Base-by-base conservation (phyloP, 2,113 vertebrate species). In the Xiphias gladius region DNA sequence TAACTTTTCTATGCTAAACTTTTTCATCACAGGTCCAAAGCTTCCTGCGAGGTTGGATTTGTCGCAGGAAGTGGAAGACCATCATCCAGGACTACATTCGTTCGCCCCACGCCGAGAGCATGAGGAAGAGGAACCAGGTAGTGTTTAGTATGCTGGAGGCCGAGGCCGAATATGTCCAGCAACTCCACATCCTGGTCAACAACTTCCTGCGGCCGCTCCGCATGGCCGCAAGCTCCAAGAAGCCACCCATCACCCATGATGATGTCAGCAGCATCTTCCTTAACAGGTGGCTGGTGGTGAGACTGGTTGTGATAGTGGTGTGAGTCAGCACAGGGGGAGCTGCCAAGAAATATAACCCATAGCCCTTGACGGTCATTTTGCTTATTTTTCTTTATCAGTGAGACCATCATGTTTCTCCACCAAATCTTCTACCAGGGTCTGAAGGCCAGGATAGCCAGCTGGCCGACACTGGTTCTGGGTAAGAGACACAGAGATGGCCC, bases 261-360 rank as follows among this genome's bases (percentile, higher is more conserved):
- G 98, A 99, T 0, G 98, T 99, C 96, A 99, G 98, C 96, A 99
- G 98, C 96, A 99, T 99, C 80, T 99, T 99, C 90, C 97, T 99
- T 50, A 99, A 99, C 96, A 99, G 98, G 98, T 97, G 72, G 75
- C 67, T 76, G 72, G 68, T 70, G 74, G 57, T 73, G 50, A 30
- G 50, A 48, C 76, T 73, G 39, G 43, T 65, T 28, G 66, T 41
- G 73, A 55, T 14, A 26, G 70, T 76, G 50, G 22, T 65, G 57
- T 50, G 63, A 19, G 28, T 62, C 5, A 22, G 72, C n/a, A 8
- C 11, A 24, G 54, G n/a, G 73, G 12, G 12, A 65, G 46, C 59
- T 50, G 48, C 37, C 35, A 26, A 26, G 30, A 20, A 0, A 43
- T 66, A 0, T 37, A 35, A 66, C 72, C 39, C 62, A 26, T 30